Percentiles rank a stretch among this genome's conserved stretches.
These are phyloP conservation scores for Fregata magnificens DNA, from an alignment of 2,113 vertebrate genomes.

Conservation along the genomic window DNA sequence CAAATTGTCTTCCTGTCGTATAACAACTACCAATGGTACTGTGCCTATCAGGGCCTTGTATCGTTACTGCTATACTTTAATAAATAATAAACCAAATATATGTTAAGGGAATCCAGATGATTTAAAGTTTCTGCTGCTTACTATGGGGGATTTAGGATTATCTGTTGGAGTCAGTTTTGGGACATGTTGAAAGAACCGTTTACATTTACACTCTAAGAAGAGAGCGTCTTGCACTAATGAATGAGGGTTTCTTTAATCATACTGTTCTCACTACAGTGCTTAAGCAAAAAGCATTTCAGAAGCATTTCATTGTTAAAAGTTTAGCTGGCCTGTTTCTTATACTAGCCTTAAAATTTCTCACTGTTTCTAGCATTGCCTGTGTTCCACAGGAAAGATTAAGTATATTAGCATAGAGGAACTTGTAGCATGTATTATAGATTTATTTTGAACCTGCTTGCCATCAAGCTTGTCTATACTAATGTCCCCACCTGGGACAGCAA, in stretches of 20 bases:
- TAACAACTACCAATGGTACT: background rate
- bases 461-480: background rate
- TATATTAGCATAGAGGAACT: background rate
- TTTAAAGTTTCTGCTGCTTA: background rate
- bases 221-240: background rate
- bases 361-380: background rate
- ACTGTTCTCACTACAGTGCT: background rate
- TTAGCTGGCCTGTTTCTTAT: background rate
- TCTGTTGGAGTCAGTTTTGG: background rate
- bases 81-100: background rate
- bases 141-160: background rate
- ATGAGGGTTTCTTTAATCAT: background rate
- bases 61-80: background rate
- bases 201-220: background rate
- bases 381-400: background rate
- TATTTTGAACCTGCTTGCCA: background rate
- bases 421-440: background rate
- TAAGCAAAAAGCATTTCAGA: background rate
- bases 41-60: background rate
- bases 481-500: background rate
- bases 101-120: background rate
- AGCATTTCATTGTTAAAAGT: background rate
- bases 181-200: background rate
- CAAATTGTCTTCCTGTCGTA: background rate
- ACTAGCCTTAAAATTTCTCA: background rate